Percentiles rank a stretch among this genome's conserved stretches.
These are phyloP conservation scores for Acanthaster planci DNA, from an alignment of 35 echinoderm and acorn worm species.

Conservation along the genomic window DNA sequence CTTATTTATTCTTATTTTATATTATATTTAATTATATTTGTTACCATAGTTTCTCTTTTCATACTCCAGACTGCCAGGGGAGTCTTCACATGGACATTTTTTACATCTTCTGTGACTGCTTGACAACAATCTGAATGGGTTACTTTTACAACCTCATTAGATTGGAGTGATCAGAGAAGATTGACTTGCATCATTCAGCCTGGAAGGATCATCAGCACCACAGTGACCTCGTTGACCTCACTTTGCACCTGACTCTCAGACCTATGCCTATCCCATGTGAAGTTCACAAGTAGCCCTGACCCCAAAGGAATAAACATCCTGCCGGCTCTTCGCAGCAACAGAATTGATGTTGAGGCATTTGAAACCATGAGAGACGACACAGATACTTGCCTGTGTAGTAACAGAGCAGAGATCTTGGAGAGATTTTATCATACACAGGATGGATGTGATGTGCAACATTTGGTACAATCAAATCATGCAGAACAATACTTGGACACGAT, in stretches of 20 bases:
- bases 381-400: constrained; percentile 66
- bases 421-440: constrained; percentile 60
- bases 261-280: not conserved
- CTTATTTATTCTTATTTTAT: no score
- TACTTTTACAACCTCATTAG: no score
- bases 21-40: no score
- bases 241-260: constrained; percentile 17
- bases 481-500: constrained; percentile 49
- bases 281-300: constrained; percentile 56
- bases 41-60: constrained; percentile 19
- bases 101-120: constrained; percentile 49
- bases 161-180: no score
- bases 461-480: constrained; percentile 59
- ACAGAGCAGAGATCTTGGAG: constrained; percentile 65
- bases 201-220: no score
- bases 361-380: constrained; percentile 24
- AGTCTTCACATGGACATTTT: constrained; percentile 45
- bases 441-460: constrained; percentile 64
- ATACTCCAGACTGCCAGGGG: constrained; percentile 51
- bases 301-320: constrained; percentile 50
- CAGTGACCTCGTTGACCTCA: constrained; percentile 55
- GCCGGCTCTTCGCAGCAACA: constrained; percentile 32
- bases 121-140: no score
- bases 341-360: constrained; percentile 46
- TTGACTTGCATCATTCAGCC: no score